Conservation (phyloP, 2,113 vertebrate species). For the Brachypodius melanocephalos region DNA sequence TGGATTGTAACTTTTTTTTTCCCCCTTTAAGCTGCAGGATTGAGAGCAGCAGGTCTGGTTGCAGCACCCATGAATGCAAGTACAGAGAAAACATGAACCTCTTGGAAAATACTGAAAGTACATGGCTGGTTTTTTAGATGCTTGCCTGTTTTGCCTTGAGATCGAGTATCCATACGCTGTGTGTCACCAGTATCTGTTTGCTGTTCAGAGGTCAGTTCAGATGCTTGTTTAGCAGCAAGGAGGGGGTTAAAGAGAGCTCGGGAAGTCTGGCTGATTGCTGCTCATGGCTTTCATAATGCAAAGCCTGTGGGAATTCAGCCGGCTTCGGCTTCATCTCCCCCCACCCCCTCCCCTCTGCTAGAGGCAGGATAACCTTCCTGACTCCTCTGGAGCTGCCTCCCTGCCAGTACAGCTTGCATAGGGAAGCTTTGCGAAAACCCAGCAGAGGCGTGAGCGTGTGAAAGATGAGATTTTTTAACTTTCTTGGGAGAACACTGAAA, state of each 20-base stretch:
- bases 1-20: background rate
- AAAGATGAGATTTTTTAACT: slow-evolving; percentile 40
- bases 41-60: background rate
- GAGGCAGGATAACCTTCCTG: slow-evolving; percentile 17
- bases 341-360: background rate
- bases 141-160: background rate
- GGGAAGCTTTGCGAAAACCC: background rate
- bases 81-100: background rate
- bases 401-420: background rate
- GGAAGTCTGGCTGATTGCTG: slow-evolving; percentile 20
- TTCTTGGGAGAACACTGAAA: slow-evolving; percentile 1
- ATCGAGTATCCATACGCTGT: accelerated
- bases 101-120: background rate
- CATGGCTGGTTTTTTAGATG: background rate
- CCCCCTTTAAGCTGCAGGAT: background rate
- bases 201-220: background rate
- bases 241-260: slow-evolving; percentile 17
- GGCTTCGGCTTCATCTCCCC: background rate
- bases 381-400: background rate
- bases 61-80: background rate
- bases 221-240: background rate
- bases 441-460: background rate
- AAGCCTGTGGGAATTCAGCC: slow-evolving; percentile 41
- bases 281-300: slow-evolving; percentile 53
- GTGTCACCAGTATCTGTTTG: background rate